Conservation (phyloP, 2,888 invertebrate species). For the Diogma glabrata region DNA sequence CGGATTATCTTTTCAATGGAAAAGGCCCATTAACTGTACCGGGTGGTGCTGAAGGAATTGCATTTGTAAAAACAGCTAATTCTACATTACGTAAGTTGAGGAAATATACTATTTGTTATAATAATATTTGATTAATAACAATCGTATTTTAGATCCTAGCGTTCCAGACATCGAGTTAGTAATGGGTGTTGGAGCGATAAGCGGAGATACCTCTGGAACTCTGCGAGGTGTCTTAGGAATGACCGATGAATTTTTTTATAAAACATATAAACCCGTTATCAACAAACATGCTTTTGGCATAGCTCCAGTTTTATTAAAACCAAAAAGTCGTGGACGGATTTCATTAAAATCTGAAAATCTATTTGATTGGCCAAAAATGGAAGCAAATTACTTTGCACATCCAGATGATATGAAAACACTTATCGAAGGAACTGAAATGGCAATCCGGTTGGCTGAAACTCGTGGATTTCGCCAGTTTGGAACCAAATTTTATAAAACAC, state of each 20-base stretch:
- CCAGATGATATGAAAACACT: constrained; percentile 59
- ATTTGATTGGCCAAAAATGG: constrained; percentile 60
- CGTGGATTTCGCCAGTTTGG: constrained; percentile 42
- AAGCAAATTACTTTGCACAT: constrained; percentile 70
- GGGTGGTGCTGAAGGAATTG: constrained; percentile 66
- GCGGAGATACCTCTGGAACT: constrained; percentile 59
- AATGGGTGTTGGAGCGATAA: constrained; percentile 62
- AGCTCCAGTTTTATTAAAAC: constrained; percentile 61
- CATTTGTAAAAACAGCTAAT: constrained; percentile 57
- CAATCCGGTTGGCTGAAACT: constrained; percentile 42
- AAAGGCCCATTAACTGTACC: constrained; percentile 63
- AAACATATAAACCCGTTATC: constrained; percentile 30
- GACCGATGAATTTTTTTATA: constrained; percentile 35
- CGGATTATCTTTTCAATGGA: constrained; percentile 50
- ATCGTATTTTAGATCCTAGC: constrained; percentile 28
- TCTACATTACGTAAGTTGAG: constrained; percentile 31
- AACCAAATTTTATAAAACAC: constrained; percentile 40
- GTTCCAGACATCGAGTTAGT: constrained; percentile 73
- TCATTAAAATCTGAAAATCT: constrained; percentile 60
- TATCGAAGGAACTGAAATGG: constrained; percentile 61
- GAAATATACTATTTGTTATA: background rate
- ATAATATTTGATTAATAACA: background rate
- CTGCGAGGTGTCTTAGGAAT: constrained; percentile 50
- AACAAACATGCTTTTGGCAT: constrained; percentile 48
- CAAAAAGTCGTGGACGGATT: constrained; percentile 62